A percentile compares a stretch with the other conserved stretches of the same genome.
These are phyloP conservation scores for Echiichthys vipera DNA, from an alignment of 2,797 vertebrate genomes.

Conservation along the genomic window DNA sequence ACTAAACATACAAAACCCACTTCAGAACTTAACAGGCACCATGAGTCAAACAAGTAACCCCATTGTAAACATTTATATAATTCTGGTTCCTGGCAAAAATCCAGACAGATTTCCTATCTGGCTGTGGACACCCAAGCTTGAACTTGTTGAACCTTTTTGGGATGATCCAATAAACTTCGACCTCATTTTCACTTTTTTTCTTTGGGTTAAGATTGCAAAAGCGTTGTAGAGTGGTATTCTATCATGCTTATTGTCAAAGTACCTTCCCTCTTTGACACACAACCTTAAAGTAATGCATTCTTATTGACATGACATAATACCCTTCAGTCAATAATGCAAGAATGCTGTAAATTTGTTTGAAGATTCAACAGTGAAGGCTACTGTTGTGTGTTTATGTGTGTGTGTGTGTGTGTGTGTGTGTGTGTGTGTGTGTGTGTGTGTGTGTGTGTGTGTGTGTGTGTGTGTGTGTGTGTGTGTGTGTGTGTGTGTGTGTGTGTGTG, in stretches of 20 bases:
- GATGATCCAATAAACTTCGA: not conserved
- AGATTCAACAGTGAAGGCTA: not conserved
- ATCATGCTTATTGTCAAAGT: not conserved
- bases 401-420: conserved; percentile 20
- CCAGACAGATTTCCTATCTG: conserved; percentile 25
- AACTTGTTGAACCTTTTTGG: conserved; percentile 33
- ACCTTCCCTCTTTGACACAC: not conserved
- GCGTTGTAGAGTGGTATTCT: not conserved
- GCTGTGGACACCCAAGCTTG: conserved; percentile 23
- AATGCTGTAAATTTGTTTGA: conserved; percentile 24
- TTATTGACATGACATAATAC: conserved; percentile 26
- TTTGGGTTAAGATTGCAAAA: not conserved
- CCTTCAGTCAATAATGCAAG: conserved; percentile 5
- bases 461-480: conserved; percentile 12
- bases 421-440: conserved; percentile 26
- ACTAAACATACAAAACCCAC: not conserved
- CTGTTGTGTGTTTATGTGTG: conserved; percentile 21
- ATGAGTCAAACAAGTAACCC: not conserved
- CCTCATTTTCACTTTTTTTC: not conserved
- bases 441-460: conserved; percentile 20
- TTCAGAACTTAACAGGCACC: not conserved
- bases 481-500: conserved; percentile 27
- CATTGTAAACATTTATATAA: conserved; percentile 15
- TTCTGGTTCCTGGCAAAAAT: conserved; percentile 28
- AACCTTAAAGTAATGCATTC: not conserved